Percentiles rank a stretch among this genome's conserved stretches.
Conservation (phyloP, 2,797 vertebrate species). For the Amblyraja radiata region DNA sequence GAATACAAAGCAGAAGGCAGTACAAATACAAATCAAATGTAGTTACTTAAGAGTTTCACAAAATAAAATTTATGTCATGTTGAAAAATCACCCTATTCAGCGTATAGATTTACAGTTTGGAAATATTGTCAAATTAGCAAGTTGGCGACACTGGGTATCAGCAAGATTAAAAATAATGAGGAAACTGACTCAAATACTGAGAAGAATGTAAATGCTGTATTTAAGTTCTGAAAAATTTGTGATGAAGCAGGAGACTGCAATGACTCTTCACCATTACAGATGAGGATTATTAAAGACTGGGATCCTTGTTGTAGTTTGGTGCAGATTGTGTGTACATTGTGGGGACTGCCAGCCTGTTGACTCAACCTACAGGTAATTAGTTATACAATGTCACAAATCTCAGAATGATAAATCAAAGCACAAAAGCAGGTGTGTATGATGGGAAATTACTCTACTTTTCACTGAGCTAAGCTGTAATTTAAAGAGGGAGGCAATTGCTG, state of each 20-base stretch:
- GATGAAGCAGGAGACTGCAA: background rate
- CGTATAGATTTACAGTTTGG: background rate
- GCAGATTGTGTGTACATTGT: background rate
- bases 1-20: background rate
- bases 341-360: too few relatives aligned
- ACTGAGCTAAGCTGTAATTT: background rate
- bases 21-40: background rate
- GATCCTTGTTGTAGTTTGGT: too few relatives aligned
- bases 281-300: background rate
- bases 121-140: background rate
- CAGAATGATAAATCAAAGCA: background rate
- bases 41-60: background rate
- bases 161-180: background rate
- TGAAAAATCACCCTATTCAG: background rate
- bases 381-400: background rate
- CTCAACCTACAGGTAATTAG: background rate
- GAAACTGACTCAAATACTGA: background rate
- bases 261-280: background rate
- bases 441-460: background rate
- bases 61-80: background rate
- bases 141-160: background rate
- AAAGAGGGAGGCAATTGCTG: background rate
- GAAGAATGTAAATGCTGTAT: background rate
- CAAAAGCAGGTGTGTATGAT: too few relatives aligned
- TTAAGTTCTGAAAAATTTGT: background rate